Percentiles rank a stretch among this genome's conserved stretches.
phyloP scores from a whole-genome alignment of 2,113 vertebrate species.

The Natator depressus region DNA sequence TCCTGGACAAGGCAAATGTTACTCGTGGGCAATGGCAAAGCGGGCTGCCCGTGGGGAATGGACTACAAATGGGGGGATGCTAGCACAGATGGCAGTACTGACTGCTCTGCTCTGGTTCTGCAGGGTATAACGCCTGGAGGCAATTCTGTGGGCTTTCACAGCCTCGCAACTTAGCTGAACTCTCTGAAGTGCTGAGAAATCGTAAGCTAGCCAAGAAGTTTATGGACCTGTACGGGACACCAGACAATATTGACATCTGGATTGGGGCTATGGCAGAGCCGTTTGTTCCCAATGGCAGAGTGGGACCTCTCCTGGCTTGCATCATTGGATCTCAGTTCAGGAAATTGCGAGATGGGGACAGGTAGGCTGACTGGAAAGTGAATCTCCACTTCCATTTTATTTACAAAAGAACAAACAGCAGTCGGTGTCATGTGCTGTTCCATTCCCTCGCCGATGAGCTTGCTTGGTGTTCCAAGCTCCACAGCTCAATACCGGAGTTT shows the following conservation, averaged over 20 bases:
- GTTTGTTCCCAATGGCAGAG: constrained; percentile 80
- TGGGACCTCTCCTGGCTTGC: constrained; percentile 89
- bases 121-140: constrained; percentile 86
- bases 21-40: not conserved
- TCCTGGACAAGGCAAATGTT: not conserved
- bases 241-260: constrained; percentile 90
- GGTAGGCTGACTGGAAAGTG: constrained; percentile 59
- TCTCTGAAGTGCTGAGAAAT: constrained; percentile 82
- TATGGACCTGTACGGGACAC: constrained; percentile 83
- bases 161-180: constrained; percentile 77
- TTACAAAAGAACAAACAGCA: not conserved
- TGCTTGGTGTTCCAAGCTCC: not conserved
- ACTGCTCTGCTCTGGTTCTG: not conserved
- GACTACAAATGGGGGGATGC: not conserved
- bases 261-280: constrained; percentile 89
- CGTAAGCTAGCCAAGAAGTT: constrained; percentile 82
- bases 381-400: not conserved
- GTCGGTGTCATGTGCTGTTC: not conserved
- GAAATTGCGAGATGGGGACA: constrained; percentile 82
- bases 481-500: not conserved
- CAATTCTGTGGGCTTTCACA: constrained; percentile 84
- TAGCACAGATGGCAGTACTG: not conserved
- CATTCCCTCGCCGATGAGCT: not conserved
- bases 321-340: constrained; percentile 88
- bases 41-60: not conserved